Evolutionary conservation across 1,140 invertebrate genomes (phyloP), one percentile per base, ranked within the genome.

Genomic region (Drosophila nikananu): DNA sequence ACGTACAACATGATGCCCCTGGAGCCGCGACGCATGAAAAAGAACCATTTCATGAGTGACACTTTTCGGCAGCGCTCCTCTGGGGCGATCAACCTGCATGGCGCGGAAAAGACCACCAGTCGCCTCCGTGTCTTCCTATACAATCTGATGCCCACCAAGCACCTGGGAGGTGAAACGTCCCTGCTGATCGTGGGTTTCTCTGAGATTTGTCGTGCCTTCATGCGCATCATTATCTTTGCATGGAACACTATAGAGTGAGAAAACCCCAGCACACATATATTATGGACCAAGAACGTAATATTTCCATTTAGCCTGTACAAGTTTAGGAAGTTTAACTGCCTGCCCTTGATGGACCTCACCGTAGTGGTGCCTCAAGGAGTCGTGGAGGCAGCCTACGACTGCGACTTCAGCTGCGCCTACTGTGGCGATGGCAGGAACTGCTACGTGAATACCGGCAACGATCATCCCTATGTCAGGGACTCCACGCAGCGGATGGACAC

Each of bases 241-340:
- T 89, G 84, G 84, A 89, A 89, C 39, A 66, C 51, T 0, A 48
- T 70, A 19, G 86, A 89, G 84, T 89, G 60, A 57, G 77, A 35
- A 23, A 1, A 12, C 7, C 4, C 3, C 7, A 35, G 3, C 5
- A 55, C 7, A n/a, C 51, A 46, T 25, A 27, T 27, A 13, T 6
- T 17, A 41, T 2, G 5, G 12, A 10, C 3, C n/a, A 4, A 25
- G 0, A 32, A 21, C 4, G 4, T 12, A n/a, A 17, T 12, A n/a
- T 17, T 17, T 17, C 12, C 12, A 8, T 21, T 12, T 4, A 87
- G 84, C 15, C 71, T 75, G 35, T 27, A 46, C 6, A 48, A 77
- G 7, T 64, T 67, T 2, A 79, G 12, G 1, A 60, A 62, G 2
- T 42, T 57, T 15, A 89, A 89, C 27, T 89, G 84, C 25, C 30